phyloP scores from a whole-genome alignment of 2,113 vertebrate species.

The Nansenia antarctica region DNA sequence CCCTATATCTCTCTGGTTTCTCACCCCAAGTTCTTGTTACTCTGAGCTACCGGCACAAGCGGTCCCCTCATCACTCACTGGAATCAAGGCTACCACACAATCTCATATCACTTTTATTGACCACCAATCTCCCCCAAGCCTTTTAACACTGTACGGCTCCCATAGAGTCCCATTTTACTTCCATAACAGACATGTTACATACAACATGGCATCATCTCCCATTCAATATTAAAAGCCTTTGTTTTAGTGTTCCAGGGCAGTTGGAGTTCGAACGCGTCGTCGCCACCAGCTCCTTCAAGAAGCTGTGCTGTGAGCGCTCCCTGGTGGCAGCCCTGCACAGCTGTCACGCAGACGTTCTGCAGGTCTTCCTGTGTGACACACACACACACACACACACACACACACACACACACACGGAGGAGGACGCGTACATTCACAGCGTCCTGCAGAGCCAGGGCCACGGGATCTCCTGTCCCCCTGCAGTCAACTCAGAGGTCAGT shows the following conservation, averaged over 20 bases:
- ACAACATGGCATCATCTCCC: too few species aligned
- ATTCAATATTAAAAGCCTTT: too few species aligned
- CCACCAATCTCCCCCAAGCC: too few species aligned
- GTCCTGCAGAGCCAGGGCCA: conserved; percentile 77
- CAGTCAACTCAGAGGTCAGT: conserved; percentile 65
- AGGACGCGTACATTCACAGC: conserved; percentile 85
- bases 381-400: too few species aligned
- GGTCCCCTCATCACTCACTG: conserved; percentile 83
- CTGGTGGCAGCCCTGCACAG: conserved; percentile 84
- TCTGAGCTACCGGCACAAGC: conserved; percentile 89
- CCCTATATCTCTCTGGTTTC: background rate
- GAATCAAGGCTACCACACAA: conserved; percentile 69
- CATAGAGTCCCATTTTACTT: too few species aligned
- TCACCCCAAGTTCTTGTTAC: conserved; percentile 80
- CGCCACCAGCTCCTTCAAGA: conserved; percentile 78
- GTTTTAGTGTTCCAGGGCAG: conserved; percentile 61
- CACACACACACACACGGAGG: conserved; percentile 82
- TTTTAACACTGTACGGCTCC: too few species aligned
- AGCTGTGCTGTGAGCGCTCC: conserved; percentile 76
- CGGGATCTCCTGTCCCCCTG: conserved; percentile 66
- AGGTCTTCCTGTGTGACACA: conserved; percentile 90
- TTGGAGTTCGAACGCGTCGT: conserved; percentile 82
- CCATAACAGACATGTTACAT: too few species aligned
- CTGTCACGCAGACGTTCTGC: conserved; percentile 81
- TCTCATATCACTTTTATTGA: background rate